Evolutionary conservation across 2,888 invertebrate species (phyloP).

Genomic region (Poecilobothrus nobilitatus): DNA sequence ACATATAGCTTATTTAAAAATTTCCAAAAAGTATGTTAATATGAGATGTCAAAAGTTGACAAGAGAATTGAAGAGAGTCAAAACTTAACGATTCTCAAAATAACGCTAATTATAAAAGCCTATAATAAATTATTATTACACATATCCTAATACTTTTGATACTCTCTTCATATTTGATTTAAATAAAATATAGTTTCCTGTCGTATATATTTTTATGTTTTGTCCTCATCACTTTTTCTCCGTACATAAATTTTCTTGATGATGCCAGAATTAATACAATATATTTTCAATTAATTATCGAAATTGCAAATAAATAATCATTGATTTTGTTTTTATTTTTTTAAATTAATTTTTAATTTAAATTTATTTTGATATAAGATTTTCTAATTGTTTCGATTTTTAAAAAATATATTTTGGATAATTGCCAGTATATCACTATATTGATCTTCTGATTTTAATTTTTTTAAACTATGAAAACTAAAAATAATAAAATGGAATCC

Average conservation of each 20-base stretch:
- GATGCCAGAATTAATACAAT: background rate
- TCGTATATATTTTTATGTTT: background rate
- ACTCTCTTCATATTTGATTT: too few relatives aligned
- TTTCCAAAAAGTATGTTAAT: too few relatives aligned
- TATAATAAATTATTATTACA: too few relatives aligned
- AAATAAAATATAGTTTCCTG: background rate
- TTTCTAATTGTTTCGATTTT: constrained; percentile 3
- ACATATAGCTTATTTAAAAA: too few relatives aligned
- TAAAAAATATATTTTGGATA: constrained; percentile 4
- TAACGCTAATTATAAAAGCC: too few relatives aligned
- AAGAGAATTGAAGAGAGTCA: too few relatives aligned
- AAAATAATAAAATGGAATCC: background rate
- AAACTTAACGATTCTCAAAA: too few relatives aligned
- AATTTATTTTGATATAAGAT: background rate
- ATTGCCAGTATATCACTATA: background rate
- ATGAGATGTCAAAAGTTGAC: too few relatives aligned
- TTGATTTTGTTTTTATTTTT: background rate
- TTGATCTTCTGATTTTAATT: background rate
- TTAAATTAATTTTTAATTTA: background rate
- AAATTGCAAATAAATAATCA: constrained; percentile 4
- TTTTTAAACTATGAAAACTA: background rate
- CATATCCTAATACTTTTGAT: too few relatives aligned
- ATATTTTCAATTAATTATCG: constrained; percentile 1
- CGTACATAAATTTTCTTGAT: background rate
- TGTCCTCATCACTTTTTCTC: background rate